A percentile compares a stretch with the other conserved stretches of the same genome.
These are phyloP conservation scores for Virgularia gustaviana DNA, from an alignment of 92 coral and sea anemone species.

Conservation along the genomic window DNA sequence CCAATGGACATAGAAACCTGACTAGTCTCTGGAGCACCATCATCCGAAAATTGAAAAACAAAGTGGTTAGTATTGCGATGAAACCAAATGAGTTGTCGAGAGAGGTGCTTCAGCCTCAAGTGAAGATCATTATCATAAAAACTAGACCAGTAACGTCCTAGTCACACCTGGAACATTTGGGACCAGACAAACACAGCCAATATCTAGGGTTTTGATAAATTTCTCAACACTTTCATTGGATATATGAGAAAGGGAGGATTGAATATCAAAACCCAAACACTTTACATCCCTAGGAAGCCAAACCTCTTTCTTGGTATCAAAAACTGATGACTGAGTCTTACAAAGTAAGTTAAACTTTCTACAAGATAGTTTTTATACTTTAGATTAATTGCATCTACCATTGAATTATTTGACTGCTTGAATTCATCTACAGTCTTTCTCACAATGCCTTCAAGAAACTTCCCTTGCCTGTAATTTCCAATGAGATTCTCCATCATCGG, in stretches of 20 bases:
- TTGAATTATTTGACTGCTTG: slow-evolving; percentile 39
- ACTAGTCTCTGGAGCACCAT: no score
- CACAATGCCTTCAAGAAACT: slow-evolving; percentile 2
- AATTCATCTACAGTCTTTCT: background rate
- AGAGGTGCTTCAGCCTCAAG: slow-evolving; percentile 8
- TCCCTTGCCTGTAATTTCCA: slow-evolving; percentile 1
- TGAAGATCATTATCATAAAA: slow-evolving; percentile 50
- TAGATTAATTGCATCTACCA: no score
- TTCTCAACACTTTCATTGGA: no score
- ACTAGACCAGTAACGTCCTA: slow-evolving; percentile 48
- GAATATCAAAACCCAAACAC: no score
- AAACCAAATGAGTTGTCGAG: slow-evolving; percentile 27
- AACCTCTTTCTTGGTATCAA: no score
- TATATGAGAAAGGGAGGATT: no score
- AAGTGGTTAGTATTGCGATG: no score
- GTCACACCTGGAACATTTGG: slow-evolving; percentile 37
- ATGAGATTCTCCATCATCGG: background rate
- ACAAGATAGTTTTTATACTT: slow-evolving; percentile 38
- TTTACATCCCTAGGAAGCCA: no score
- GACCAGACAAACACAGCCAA: slow-evolving; percentile 39
- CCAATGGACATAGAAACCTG: no score
- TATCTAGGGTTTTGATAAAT: slow-evolving; percentile 44
- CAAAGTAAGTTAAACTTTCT: no score
- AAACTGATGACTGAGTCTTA: no score
- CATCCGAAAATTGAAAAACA: no score